Conservation (phyloP, 2,888 invertebrate genomes). For the Escarpia spicata region DNA sequence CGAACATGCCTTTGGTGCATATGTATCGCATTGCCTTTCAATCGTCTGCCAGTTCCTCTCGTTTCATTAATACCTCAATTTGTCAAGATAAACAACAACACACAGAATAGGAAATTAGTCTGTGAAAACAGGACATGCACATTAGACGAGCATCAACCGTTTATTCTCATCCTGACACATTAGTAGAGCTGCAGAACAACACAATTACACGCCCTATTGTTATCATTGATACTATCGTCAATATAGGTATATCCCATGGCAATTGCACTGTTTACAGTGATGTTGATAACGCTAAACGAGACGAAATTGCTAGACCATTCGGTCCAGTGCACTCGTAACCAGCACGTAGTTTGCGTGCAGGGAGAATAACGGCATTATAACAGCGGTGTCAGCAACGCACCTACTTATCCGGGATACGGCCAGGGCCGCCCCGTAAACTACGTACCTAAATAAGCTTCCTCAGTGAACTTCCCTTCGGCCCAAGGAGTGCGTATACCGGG, state of each 20-base stretch:
- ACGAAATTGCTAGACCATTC: not conserved
- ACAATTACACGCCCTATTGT: too few species aligned
- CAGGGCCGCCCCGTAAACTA: not conserved
- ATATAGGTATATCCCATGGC: not conserved
- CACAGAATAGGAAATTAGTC: not conserved
- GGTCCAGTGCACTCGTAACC: not conserved
- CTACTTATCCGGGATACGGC: not conserved
- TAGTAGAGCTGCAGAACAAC: too few species aligned
- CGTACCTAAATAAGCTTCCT: not conserved
- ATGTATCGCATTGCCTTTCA: too few species aligned
- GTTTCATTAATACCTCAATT: not conserved
- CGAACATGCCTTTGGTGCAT: not conserved
- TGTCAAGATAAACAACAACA: not conserved
- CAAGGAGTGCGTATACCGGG: not conserved
- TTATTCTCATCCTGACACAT: not conserved
- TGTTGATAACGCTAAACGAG: not conserved
- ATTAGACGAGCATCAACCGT: not conserved
- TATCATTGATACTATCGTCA: too few species aligned
- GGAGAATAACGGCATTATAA: not conserved
- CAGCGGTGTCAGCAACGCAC: not conserved
- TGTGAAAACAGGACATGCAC: not conserved
- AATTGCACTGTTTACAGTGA: not conserved
- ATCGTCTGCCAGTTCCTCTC: too few species aligned
- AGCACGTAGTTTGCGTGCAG: not conserved
- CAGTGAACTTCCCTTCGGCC: not conserved